phyloP scores from a whole-genome alignment of 2,888 invertebrate species.

The Siphlonurus alternatus region DNA sequence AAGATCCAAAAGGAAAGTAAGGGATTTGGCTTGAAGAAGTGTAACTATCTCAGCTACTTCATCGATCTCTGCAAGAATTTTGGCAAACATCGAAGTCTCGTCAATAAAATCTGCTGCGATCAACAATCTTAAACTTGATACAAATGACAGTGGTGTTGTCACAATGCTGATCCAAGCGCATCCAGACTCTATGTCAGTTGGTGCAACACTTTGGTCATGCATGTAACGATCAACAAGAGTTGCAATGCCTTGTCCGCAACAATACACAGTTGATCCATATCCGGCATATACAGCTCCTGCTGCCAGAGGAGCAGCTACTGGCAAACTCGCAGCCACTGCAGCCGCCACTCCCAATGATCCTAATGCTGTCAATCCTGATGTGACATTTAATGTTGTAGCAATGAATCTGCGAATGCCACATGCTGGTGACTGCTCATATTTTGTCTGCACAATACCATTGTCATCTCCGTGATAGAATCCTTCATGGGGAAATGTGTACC shows the following conservation, averaged over 20 bases:
- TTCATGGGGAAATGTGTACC: neutral
- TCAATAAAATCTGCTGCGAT: no score
- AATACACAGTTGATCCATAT: neutral
- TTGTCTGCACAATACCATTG: neutral
- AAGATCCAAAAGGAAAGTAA: no score
- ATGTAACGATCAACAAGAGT: neutral
- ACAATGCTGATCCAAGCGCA: neutral
- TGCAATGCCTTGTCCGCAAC: neutral
- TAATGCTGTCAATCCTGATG: neutral
- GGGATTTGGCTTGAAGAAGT: no score
- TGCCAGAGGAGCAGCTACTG: neutral
- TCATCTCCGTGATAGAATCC: neutral
- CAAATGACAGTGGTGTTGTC: neutral
- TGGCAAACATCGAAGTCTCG: no score
- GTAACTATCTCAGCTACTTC: no score
- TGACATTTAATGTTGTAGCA: neutral
- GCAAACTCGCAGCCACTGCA: neutral
- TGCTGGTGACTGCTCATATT: neutral
- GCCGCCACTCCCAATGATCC: neutral
- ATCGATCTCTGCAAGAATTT: no score
- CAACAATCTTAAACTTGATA: no score
- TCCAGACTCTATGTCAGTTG: neutral
- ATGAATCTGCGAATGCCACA: neutral
- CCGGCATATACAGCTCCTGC: neutral
- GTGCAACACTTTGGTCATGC: neutral